Conservation (phyloP, 2,888 invertebrate genomes). For the Cheilosia scutellata region DNA sequence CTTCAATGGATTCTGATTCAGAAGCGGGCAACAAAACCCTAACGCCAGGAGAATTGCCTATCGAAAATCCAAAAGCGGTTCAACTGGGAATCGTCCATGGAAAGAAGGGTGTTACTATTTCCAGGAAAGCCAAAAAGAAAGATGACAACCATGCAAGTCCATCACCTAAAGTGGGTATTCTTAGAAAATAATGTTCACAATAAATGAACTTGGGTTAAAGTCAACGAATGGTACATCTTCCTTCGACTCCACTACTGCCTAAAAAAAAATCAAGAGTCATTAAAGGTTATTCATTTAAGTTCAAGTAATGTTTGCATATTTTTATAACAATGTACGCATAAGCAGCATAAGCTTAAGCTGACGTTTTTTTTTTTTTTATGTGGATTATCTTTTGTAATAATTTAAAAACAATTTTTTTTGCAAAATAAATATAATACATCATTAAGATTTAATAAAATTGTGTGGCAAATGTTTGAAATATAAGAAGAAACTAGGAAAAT, state of each 20-base stretch:
- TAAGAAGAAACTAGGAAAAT: background rate
- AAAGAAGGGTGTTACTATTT: slow-evolving; percentile 48
- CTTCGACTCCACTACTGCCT: background rate
- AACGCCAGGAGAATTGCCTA: background rate
- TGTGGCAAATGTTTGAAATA: background rate
- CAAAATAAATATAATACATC: slow-evolving; percentile 40
- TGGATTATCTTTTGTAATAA: slow-evolving; percentile 6
- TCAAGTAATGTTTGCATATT: background rate
- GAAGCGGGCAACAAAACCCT: background rate
- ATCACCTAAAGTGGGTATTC: background rate
- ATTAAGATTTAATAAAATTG: slow-evolving; percentile 1
- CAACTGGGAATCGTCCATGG: slow-evolving; percentile 32
- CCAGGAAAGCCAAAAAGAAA: slow-evolving; percentile 25
- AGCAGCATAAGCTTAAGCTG: slow-evolving; percentile 52
- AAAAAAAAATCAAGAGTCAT: background rate
- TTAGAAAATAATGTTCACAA: slow-evolving; percentile 2
- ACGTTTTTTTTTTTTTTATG: background rate
- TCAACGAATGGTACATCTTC: background rate
- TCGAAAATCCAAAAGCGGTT: background rate
- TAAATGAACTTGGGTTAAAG: background rate
- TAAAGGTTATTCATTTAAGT: background rate
- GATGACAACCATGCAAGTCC: background rate
- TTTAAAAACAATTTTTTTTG: slow-evolving; percentile 22
- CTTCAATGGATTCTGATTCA: slow-evolving; percentile 16
- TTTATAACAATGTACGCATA: slow-evolving; percentile 27